Percentiles rank a stretch among this genome's conserved stretches.
phyloP scores from a whole-genome alignment of 1,140 invertebrate genomes.

The Patella vulgata region DNA sequence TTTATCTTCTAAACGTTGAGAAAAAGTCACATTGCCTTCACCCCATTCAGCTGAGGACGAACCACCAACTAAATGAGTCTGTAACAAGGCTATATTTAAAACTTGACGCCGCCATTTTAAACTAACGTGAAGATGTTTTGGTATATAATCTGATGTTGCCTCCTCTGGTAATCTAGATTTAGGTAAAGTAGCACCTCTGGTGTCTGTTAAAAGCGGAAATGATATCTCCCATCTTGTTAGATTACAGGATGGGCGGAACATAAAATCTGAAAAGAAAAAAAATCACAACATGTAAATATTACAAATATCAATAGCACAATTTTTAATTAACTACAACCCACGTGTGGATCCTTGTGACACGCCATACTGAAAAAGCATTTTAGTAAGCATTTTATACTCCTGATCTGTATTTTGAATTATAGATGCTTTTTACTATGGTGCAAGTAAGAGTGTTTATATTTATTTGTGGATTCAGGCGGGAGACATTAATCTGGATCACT shows the following conservation, averaged over 20 bases:
- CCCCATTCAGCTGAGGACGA: conserved; percentile 23
- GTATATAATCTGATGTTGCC: background rate
- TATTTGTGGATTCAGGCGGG: too few species aligned
- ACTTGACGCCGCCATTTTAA: conserved; percentile 18
- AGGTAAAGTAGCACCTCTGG: background rate
- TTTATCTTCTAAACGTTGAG: conserved; percentile 13
- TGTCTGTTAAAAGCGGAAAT: conserved; percentile 14
- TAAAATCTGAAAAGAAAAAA: conserved; percentile 5
- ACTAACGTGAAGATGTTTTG: background rate
- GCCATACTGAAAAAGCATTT: too few species aligned
- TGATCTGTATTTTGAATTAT: too few species aligned
- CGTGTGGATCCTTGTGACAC: too few species aligned
- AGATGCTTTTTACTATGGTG: too few species aligned
- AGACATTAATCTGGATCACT: too few species aligned
- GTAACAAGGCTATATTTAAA: conserved; percentile 11
- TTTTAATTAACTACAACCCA: too few species aligned
- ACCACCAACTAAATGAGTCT: conserved; percentile 15
- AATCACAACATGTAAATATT: too few species aligned
- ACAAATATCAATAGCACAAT: too few species aligned
- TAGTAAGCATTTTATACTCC: too few species aligned
- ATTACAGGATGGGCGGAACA: conserved; percentile 11
- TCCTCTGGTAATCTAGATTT: background rate
- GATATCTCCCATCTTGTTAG: conserved; percentile 11
- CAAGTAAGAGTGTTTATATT: too few species aligned
- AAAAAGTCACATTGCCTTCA: conserved; percentile 37